Base-by-base conservation (phyloP, 2,888 invertebrate genomes). In the Carpatolechia fugitivella region DNA sequence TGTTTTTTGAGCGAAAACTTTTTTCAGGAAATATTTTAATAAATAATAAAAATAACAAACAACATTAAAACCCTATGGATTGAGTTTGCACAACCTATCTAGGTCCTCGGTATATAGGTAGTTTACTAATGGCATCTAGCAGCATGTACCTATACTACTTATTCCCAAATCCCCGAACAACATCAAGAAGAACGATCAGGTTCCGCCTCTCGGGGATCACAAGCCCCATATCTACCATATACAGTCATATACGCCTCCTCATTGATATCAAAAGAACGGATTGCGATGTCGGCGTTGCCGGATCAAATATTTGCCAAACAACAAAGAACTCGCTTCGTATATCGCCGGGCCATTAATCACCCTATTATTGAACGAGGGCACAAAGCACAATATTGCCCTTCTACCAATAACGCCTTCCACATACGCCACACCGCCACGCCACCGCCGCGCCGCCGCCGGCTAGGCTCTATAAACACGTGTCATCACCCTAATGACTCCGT, bases 301-400 rank as follows among this genome's bases (percentile, higher is more conserved):
- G 78, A 81, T 82, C 82, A 82, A 84, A 89, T 86, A 87, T 89
- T 88, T 86, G 85, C 76, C 67, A 69, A 80, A 78, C 83, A 84
- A 86, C 86, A 88, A 88, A 86, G 85, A 84, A 80, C 77, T 81
- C 72, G 76, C 77, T 70, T 67, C 74, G 76, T 80, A 78, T 82
- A 85, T 82, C 80, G 83, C 72, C 72, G 74, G 75, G 76, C 79
- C 86, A 89, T 89, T 88, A 87, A 89, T 89, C 87, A 89, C 80
- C 66, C 80, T 74, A 80, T 82, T 85, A 85, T 86, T 87, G 82
- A 80, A 76, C 72, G 75, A 76, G 73, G 75, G 78, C 78, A 82
- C 81, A 84, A 83, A 82, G 80, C 80, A 77, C 82, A 79, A 84
- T 86, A 84, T 87, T 85, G 84, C 85, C 80, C 76, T 80, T 81